Evolutionary conservation across 2,888 invertebrate species (phyloP).

Genomic region (Syrista parreyssii): DNA sequence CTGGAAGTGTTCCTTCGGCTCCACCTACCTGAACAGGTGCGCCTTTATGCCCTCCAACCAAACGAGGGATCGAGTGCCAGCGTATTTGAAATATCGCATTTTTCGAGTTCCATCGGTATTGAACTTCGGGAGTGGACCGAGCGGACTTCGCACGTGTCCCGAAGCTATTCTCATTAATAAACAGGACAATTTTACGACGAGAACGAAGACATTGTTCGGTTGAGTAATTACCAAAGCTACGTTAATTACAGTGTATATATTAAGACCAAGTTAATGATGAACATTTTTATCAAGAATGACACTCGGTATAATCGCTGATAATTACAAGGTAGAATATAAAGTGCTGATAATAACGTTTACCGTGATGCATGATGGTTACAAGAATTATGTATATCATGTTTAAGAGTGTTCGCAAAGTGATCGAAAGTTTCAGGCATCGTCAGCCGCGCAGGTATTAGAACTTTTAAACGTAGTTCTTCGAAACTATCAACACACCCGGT

Average conservation of each 20-base stretch:
- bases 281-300: background rate
- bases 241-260: background rate
- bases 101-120: constrained; percentile 49
- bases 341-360: background rate
- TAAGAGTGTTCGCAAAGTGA: background rate
- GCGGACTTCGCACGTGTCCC: background rate
- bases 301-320: background rate
- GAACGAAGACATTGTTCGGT: background rate
- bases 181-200: background rate
- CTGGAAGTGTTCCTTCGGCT: constrained; percentile 50
- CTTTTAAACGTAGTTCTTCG: background rate
- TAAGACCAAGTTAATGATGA: background rate
- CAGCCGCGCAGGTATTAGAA: background rate
- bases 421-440: background rate
- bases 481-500: constrained; percentile 17
- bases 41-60: constrained; percentile 49
- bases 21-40: constrained; percentile 64
- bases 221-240: background rate
- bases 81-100: constrained; percentile 56
- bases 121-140: background rate
- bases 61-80: constrained; percentile 12
- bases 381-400: background rate
- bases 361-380: background rate
- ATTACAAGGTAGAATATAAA: background rate
- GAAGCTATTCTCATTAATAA: background rate